Percentiles rank a stretch among this genome's conserved stretches.
Evolutionary conservation across 2,797 vertebrate genomes (phyloP).

Genomic region (Phalanger gymnotis): DNA sequence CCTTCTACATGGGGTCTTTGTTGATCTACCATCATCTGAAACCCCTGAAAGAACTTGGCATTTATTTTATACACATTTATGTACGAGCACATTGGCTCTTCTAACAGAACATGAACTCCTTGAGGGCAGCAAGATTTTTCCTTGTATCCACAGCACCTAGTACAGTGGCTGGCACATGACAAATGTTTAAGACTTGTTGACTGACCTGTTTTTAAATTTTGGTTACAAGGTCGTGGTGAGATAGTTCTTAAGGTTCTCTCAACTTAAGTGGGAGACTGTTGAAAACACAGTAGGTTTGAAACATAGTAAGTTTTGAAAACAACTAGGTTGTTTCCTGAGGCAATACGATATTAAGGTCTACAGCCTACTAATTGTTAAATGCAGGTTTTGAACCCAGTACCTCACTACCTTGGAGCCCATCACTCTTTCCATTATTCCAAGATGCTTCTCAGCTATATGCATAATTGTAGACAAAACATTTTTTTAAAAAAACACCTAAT

Average conservation of each 20-base stretch:
- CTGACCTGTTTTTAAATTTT: background rate
- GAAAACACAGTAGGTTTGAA: background rate
- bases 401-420: background rate
- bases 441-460: background rate
- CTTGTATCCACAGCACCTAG: background rate
- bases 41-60: background rate
- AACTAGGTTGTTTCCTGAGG: background rate
- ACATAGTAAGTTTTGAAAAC: background rate
- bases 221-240: background rate
- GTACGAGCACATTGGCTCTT: background rate
- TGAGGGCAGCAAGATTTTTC: background rate
- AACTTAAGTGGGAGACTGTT: background rate
- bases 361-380: background rate
- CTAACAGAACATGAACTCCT: background rate
- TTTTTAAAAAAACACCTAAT: background rate
- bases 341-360: background rate
- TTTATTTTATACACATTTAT: background rate
- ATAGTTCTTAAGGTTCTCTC: background rate
- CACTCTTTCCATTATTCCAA: background rate
- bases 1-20: background rate
- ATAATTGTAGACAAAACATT: background rate
- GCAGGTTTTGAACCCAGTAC: background rate
- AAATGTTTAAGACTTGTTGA: background rate
- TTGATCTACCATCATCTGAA: background rate
- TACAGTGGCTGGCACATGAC: background rate